Base-by-base conservation (phyloP, 2,113 vertebrate species). In the Callorhinus ursinus region DNA sequence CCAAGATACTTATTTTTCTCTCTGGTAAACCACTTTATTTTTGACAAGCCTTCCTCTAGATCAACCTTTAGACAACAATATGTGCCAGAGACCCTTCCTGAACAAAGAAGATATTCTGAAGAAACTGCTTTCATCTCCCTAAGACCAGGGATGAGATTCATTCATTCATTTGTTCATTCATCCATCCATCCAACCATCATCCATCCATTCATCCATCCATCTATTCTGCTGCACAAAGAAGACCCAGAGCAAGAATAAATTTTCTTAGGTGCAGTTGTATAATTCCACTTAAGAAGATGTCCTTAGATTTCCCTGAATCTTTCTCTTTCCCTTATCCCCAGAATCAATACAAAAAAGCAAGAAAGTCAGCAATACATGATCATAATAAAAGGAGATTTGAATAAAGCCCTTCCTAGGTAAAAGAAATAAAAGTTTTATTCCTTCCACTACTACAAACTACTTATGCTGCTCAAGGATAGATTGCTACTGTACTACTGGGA, bases 351-450 rank as follows among this genome's bases (percentile, higher is more conserved):
- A 49, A 28, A 77, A 76, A 46, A 88, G 10, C 28, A 90, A 51
- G 22, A 51, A 86, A 67, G 16, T 91, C 7, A 82, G 82, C 97
- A 88, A 65, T 28, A 81, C 12, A 83, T 53, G 4, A 24, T 61
- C n/a, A 84, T 81, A 97, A 88, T 46, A 59, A 95, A 91, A 95
- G 65, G 26, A 88, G 81, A 36, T 26, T 57, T 90, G 36, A 46
- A 59, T 74, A 81, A 39, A 88, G 13, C 4, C 11, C 4, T 84
- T 82, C 31, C 39, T 18, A 96, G 33, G 49, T 57, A 85, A 95
- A 91, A 49, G 4, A 77, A 97, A 65, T 53, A 80, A 26, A 36
- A 59, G 5, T 4, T 9, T 93, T 95, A 1, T 72, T 67, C 80
- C 10, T 61, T 72, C 7, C 0, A 42, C 21, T 46, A 13, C 4